Conservation (phyloP, 1,140 invertebrate genomes). For the Rhyacophila brunnea region DNA sequence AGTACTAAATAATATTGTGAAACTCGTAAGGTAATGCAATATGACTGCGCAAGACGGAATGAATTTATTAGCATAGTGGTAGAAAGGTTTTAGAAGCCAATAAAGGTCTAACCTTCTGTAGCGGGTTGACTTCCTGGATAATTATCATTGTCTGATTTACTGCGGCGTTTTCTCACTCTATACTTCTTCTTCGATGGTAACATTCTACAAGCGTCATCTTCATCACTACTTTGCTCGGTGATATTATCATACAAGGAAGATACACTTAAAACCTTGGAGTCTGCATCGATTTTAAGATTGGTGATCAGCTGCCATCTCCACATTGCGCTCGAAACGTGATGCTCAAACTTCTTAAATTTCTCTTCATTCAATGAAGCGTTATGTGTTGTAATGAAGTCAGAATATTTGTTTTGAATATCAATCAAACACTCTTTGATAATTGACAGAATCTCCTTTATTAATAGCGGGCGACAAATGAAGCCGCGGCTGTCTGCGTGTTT, state of each 20-base stretch:
- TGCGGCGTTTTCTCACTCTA: slow-evolving; percentile 42
- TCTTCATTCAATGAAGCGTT: slow-evolving; percentile 14
- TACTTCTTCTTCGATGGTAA: slow-evolving; percentile 43
- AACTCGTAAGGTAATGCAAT: no score
- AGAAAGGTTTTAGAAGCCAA: no score
- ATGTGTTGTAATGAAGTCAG: slow-evolving; percentile 34
- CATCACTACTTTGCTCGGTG: slow-evolving; percentile 48
- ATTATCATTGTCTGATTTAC: slow-evolving; percentile 42
- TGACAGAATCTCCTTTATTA: slow-evolving; percentile 47
- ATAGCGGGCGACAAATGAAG: slow-evolving; percentile 49
- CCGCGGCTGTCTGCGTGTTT: slow-evolving; percentile 40
- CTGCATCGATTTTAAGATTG: slow-evolving; percentile 46
- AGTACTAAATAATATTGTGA: no score
- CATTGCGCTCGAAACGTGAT: slow-evolving; percentile 42
- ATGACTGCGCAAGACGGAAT: no score
- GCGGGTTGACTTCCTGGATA: neutral
- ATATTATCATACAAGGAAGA: slow-evolving; percentile 51
- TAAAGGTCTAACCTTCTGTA: neutral
- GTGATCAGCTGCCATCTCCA: slow-evolving; percentile 52
- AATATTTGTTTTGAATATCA: slow-evolving; percentile 38
- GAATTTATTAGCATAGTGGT: no score
- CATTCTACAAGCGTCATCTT: slow-evolving; percentile 39
- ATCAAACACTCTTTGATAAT: slow-evolving; percentile 47
- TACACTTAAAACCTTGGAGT: slow-evolving; percentile 42
- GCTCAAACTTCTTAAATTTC: slow-evolving; percentile 43